Conservation (phyloP, 2,797 vertebrate species). For the Distichodus sexfasciatus region DNA sequence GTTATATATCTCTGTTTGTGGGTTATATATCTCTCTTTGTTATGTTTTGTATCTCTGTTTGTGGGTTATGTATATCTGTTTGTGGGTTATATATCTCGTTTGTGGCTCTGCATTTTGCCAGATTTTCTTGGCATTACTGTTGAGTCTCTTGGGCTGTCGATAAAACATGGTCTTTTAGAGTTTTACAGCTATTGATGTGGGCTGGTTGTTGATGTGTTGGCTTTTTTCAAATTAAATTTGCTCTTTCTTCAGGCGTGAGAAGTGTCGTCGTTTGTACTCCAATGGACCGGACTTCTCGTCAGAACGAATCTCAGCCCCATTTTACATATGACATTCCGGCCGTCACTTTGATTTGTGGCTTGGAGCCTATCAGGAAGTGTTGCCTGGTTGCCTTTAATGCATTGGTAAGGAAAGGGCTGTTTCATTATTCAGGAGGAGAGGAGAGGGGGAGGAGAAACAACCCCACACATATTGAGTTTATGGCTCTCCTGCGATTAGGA, state of each 20-base stretch:
- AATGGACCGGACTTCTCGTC: neutral
- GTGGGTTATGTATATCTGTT: no score
- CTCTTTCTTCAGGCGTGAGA: constrained; percentile 27
- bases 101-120: no score
- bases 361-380: constrained; percentile 60
- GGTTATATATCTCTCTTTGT: no score
- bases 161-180: no score
- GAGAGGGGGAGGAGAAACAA: constrained; percentile 26
- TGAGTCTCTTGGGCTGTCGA: no score
- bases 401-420: constrained; percentile 55
- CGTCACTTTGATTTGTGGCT: constrained; percentile 57
- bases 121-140: no score
- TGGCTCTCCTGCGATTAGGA: constrained; percentile 61
- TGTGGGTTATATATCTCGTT: no score
- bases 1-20: no score
- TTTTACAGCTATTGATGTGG: no score
- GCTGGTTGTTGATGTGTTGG: no score
- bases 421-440: constrained; percentile 48
- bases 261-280: no score
- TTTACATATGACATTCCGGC: constrained; percentile 57
- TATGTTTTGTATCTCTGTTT: no score
- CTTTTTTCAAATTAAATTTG: constrained; percentile 49
- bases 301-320: constrained; percentile 41
- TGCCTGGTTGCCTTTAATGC: constrained; percentile 67
- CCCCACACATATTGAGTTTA: constrained; percentile 50